phyloP scores from a whole-genome alignment of 2,113 vertebrate genomes.

The Chunga burmeisteri region DNA sequence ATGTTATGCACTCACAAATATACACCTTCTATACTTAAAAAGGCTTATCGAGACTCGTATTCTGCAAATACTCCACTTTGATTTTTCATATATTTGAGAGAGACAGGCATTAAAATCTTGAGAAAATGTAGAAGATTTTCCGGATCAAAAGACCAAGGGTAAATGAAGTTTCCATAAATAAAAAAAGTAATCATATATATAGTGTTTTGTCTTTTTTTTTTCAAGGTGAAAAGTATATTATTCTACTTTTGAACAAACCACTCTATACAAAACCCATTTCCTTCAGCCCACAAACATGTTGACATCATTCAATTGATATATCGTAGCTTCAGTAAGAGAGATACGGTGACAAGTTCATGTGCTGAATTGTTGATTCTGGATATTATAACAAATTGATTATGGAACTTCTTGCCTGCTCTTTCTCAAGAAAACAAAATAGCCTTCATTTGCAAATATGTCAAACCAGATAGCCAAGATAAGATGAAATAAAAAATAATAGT shows the following conservation, averaged over 20 bases:
- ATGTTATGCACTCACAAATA: not conserved
- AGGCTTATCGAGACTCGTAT: not conserved
- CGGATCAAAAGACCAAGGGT: not conserved
- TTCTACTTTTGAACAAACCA: not conserved
- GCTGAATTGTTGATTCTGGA: conserved; percentile 43
- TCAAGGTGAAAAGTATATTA: not conserved
- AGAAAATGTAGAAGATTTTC: not conserved
- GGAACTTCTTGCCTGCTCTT: not conserved
- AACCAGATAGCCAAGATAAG: not conserved
- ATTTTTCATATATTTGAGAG: conserved; percentile 7
- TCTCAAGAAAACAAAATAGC: conserved; percentile 15
- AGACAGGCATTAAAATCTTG: not conserved
- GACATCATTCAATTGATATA: not conserved
- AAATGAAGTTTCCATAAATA: not conserved
- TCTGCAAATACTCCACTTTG: not conserved
- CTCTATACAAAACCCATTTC: conserved; percentile 8
- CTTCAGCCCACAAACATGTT: not conserved
- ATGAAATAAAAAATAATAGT: not conserved
- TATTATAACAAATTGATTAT: conserved; percentile 34
- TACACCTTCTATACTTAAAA: not conserved
- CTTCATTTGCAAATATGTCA: conserved; percentile 9
- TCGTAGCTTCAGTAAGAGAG: not conserved
- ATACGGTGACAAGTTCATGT: not conserved
- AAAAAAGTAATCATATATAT: not conserved
- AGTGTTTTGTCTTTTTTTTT: not conserved